phyloP scores from a whole-genome alignment of 2,888 invertebrate genomes.

The Meteorus cinctellus region DNA sequence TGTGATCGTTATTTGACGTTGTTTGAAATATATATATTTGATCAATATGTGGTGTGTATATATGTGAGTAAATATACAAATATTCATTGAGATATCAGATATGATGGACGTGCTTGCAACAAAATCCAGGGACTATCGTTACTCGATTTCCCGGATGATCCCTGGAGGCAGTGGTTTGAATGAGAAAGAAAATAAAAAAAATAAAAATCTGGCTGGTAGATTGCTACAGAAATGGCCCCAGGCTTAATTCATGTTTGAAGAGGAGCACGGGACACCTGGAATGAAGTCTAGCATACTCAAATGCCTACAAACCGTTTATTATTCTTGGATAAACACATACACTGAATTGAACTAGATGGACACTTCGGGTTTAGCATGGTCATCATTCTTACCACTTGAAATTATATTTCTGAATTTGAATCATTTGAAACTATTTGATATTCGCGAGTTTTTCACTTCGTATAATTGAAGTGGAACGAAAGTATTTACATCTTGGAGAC shows the following conservation, averaged over 20 bases:
- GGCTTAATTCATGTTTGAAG: constrained; percentile 38
- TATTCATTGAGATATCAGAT: constrained; percentile 21
- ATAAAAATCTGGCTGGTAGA: constrained; percentile 21
- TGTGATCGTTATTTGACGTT: neutral
- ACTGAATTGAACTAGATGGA: constrained; percentile 9
- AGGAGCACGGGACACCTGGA: constrained; percentile 19
- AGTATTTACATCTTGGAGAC: too few relatives aligned
- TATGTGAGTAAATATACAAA: neutral
- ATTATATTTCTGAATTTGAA: neutral
- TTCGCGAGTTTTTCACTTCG: too few relatives aligned
- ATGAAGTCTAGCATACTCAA: constrained; percentile 20
- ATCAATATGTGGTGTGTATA: neutral
- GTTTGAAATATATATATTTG: neutral
- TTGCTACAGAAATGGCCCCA: constrained; percentile 19
- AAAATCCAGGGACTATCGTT: constrained; percentile 25
- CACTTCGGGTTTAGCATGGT: neutral
- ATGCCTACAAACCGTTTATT: constrained; percentile 22
- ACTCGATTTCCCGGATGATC: constrained; percentile 27
- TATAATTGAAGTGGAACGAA: too few relatives aligned
- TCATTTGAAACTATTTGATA: too few relatives aligned
- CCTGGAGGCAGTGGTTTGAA: constrained; percentile 16
- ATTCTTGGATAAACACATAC: constrained; percentile 10
- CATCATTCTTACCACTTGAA: neutral
- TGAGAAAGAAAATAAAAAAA: constrained; percentile 2
- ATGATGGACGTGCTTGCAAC: constrained; percentile 19